These are phyloP conservation scores for Marasmarcha lunaedactyla DNA, from an alignment of 2,888 invertebrate genomes.

Conservation along the genomic window DNA sequence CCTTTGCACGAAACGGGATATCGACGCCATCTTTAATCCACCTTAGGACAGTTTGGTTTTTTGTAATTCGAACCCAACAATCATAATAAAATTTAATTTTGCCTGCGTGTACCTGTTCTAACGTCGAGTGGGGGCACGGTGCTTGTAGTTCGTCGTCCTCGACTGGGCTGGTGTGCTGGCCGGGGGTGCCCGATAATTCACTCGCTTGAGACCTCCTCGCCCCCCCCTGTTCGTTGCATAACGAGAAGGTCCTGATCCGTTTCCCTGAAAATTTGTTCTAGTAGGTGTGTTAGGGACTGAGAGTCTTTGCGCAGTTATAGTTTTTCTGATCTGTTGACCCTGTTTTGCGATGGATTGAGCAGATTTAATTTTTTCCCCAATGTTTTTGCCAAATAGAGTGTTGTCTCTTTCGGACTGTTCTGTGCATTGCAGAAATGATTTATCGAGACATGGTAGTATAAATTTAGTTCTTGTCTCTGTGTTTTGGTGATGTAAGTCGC, in stretches of 20 bases:
- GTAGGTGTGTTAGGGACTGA: neutral
- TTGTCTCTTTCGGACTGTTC: constrained; percentile 10
- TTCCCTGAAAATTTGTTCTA: neutral
- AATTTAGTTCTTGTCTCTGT: constrained; percentile 7
- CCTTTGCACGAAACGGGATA: neutral
- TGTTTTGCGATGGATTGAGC: constrained; percentile 13
- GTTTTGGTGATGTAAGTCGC: constrained; percentile 7
- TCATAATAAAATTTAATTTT: neutral
- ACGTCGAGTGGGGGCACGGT: neutral
- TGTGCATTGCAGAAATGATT: constrained; percentile 7
- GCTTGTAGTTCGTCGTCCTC: neutral
- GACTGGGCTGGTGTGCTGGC: neutral
- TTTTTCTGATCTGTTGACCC: constrained; percentile 3
- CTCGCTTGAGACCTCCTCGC: no score
- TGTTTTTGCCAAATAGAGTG: constrained; percentile 9
- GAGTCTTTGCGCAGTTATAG: neutral
- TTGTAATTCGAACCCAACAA: neutral
- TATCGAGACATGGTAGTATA: constrained; percentile 5
- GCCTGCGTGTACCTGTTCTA: neutral
- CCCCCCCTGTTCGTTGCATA: no score
- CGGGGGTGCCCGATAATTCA: no score
- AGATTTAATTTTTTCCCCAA: constrained; percentile 15
- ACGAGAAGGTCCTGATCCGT: no score
- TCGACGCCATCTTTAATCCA: neutral
- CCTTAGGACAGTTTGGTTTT: neutral